Evolutionary conservation across 2,888 invertebrate species (phyloP).

Genomic region (Atherix ibis): DNA sequence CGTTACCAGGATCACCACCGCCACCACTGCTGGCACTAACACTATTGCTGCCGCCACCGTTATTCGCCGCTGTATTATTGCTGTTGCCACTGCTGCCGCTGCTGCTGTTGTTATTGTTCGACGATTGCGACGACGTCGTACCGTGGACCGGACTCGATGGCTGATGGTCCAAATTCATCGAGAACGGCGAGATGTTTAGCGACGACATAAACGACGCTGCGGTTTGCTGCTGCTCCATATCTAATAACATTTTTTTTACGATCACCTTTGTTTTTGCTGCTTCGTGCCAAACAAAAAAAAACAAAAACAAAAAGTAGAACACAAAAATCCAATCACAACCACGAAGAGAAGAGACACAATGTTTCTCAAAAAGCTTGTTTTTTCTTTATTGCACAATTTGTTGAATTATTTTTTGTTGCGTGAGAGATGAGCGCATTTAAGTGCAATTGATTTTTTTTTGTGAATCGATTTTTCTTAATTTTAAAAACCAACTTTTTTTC

Average conservation of each 20-base stretch:
- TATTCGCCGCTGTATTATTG: constrained; percentile 18
- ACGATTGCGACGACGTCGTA: constrained; percentile 16
- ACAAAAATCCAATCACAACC: not conserved
- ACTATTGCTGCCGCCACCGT: constrained; percentile 21
- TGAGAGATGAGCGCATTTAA: constrained; percentile 1
- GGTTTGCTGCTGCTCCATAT: constrained; percentile 70
- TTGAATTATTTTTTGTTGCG: constrained; percentile 6
- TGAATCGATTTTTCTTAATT: not conserved
- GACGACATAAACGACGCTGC: constrained; percentile 75
- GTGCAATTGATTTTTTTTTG: not conserved
- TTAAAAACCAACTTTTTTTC: constrained; percentile 1
- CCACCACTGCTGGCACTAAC: constrained; percentile 12
- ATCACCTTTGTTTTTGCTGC: too few species aligned
- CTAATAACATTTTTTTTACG: constrained; percentile 51
- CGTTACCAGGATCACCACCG: constrained; percentile 8
- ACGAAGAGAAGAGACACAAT: too few species aligned
- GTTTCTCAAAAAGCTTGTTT: not conserved
- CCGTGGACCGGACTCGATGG: constrained; percentile 44
- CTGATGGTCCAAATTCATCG: constrained; percentile 51
- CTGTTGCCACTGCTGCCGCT: constrained; percentile 21
- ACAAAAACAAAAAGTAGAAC: too few species aligned
- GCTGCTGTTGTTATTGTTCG: constrained; percentile 12
- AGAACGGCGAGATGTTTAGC: constrained; percentile 78
- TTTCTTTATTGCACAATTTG: not conserved
- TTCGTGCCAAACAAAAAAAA: too few species aligned